A percentile compares a stretch with the other conserved stretches of the same genome.
Evolutionary conservation across 53 echinoderm and acorn worm genomes (phyloP).

Genomic region (Arbacia lixula): DNA sequence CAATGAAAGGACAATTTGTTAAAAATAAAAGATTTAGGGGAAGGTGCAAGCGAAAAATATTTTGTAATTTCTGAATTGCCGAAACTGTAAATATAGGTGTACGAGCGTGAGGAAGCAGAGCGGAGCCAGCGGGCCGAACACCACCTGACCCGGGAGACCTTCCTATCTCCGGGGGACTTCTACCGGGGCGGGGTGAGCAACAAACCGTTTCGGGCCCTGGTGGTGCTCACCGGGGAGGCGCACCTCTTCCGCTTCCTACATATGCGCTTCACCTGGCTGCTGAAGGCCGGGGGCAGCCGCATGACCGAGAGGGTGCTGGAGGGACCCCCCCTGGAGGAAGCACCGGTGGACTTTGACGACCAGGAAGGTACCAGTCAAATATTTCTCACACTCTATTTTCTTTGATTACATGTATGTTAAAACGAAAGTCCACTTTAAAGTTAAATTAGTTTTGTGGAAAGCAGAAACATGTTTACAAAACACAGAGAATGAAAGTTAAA

Average conservation of each 20-base stretch:
- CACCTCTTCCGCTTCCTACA: constrained; percentile 91
- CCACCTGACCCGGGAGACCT: constrained; percentile 56
- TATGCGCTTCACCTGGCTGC: constrained; percentile 91
- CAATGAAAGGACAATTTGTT: no score
- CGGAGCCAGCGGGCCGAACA: constrained; percentile 81
- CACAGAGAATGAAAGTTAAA: no score
- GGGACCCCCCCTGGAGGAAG: constrained; percentile 90
- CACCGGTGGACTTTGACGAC: constrained; percentile 88
- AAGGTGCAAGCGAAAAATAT: no score
- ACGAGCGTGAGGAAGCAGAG: constrained; percentile 84
- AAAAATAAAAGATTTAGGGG: no score
- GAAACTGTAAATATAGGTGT: no score
- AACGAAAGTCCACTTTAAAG: no score
- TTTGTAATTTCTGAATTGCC: no score
- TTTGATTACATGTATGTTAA: no score
- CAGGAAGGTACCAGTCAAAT: no score
- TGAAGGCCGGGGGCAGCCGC: constrained; percentile 89
- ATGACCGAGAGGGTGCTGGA: constrained; percentile 92
- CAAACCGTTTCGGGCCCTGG: constrained; percentile 77
- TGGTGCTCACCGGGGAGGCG: constrained; percentile 78
- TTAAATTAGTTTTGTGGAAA: no score
- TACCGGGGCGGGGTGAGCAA: constrained; percentile 75
- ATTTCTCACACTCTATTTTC: no score
- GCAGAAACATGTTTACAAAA: no score
- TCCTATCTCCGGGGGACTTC: constrained; percentile 78